phyloP scores from a whole-genome alignment of 1,140 invertebrate genomes.

The Ptiloglossa arizonensis region DNA sequence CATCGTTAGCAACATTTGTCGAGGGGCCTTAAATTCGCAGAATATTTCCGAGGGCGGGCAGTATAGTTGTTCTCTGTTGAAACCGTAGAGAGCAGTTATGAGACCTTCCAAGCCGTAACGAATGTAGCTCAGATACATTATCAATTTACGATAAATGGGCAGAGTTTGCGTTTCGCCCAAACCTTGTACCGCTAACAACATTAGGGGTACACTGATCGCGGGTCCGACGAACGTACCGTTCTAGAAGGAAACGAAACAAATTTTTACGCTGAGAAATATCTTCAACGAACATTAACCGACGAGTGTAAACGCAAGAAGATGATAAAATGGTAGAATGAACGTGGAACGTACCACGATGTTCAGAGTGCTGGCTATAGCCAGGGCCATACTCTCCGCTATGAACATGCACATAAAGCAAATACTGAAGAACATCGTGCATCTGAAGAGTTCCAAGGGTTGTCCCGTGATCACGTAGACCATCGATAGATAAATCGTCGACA shows the following conservation, averaged over 20 bases:
- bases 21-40: constrained; percentile 87
- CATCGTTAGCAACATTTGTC: constrained; percentile 84
- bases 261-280: constrained; percentile 81
- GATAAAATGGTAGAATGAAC: too few relatives aligned
- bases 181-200: constrained; percentile 89
- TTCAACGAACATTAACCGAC: neutral
- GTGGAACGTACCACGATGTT: constrained; percentile 86
- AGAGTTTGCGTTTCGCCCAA: constrained; percentile 85
- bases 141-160: constrained; percentile 86
- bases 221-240: constrained; percentile 91
- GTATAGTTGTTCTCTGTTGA: constrained; percentile 85
- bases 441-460: constrained; percentile 90
- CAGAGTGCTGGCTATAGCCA: constrained; percentile 87
- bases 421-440: constrained; percentile 87
- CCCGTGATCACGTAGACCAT: constrained; percentile 93
- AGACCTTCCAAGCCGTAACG: constrained; percentile 91
- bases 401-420: constrained; percentile 87
- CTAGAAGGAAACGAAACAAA: too few relatives aligned
- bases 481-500: constrained; percentile 89
- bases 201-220: constrained; percentile 87
- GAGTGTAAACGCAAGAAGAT: too few relatives aligned
- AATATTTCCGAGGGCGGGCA: constrained; percentile 86
- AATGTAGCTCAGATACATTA: constrained; percentile 93
- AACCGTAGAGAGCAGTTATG: constrained; percentile 89
- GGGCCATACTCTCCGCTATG: constrained; percentile 89